Base-by-base conservation (phyloP, 2,113 vertebrate species). In the Muscicapa adusta region DNA sequence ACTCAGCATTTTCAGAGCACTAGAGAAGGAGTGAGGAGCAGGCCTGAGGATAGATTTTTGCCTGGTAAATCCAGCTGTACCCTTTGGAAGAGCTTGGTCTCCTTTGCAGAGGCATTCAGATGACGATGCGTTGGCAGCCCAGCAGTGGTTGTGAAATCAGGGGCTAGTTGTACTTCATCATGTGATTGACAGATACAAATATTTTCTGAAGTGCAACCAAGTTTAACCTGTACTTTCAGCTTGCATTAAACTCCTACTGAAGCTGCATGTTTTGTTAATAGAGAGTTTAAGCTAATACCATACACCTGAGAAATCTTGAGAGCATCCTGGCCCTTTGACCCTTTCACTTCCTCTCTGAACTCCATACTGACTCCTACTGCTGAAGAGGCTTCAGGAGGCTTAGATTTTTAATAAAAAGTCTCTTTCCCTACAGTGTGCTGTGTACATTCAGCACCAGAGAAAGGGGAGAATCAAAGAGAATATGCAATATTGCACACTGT, bases 131-230 rank as follows among this genome's bases (percentile, higher is more conserved):
- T 24, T 74, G 28, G 75, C 66, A 28, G 47, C 29, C 8, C 56
- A 26, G 62, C 47, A 66, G 51, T 0, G 0, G 48, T 8, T 7
- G 10, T 43, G 42, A 18, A 57, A 26, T 5, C 34, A 18, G 54
- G n/a, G 19, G 10, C 25, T 42, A 10, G 22, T 8, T 62, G 7
- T 50, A 2, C 34, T 48, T 57, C 18, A 8, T 77, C 53, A 16
- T 1, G 0, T 36, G 23, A 54, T 66, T 2, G 1, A 58, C 17
- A 79, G 61, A 36, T 31, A 25, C 0, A 75, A 57, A 15, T 43
- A 5, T n/a, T 54, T 65, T 85, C 62, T 71, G 40, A 71, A 78
- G 20, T 12, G 4, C n/a, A 61, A 50, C 29, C 19, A 26, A 5
- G 34, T 34, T 63, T 62, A 77, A 78, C 33, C 19, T 61, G 31